Base-by-base conservation (phyloP, 2,113 vertebrate genomes). In the Sceloporus tristichus region DNA sequence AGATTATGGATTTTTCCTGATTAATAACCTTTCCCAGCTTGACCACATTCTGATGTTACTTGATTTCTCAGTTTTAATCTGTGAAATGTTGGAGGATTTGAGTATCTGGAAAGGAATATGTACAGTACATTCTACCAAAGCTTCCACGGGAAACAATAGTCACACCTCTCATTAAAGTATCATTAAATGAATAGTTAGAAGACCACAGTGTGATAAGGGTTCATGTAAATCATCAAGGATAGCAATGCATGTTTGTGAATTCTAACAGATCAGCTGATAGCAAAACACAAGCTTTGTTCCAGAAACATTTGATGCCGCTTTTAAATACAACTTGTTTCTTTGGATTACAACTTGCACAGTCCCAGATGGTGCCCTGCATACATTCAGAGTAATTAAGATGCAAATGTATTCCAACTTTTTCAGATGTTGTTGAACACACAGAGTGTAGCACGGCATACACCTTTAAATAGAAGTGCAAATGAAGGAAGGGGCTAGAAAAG, bases 361-460 rank as follows among this genome's bases (percentile, higher is more conserved):
- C 94, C 95, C 96, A 97, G 96, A 97, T 96, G 96, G 96, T 87
- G 88, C 76, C 89, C 79, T 68, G 81, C 70, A 90, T 80, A 5
- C 77, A 89, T 82, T 85, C 85, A 53, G 0, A 1, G 83, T 94
- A 85, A 87, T 96, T 96, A 96, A 95, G 91, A 96, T 96, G 96
- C 94, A 96, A 97, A 97, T 95, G 73, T 94, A 97, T 96, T 97
- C 96, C 94, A 95, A 94, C 92, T 95, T 95, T 94, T 90, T 93
- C 92, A 86, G 80, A 79, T 88, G 92, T 95, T 92, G 89, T 90
- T 90, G 84, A 92, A 82, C 73, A 87, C 86, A 91, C 92, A 89
- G 1, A 0, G 29, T 21, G 14, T 10, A 65, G 89, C 68, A 2
- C 90, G 84, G 73, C 29, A 0, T 48, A 82, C 93, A 92, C 94